phyloP scores from a whole-genome alignment of 2,113 vertebrate species.

The Capreolus pygargus region DNA sequence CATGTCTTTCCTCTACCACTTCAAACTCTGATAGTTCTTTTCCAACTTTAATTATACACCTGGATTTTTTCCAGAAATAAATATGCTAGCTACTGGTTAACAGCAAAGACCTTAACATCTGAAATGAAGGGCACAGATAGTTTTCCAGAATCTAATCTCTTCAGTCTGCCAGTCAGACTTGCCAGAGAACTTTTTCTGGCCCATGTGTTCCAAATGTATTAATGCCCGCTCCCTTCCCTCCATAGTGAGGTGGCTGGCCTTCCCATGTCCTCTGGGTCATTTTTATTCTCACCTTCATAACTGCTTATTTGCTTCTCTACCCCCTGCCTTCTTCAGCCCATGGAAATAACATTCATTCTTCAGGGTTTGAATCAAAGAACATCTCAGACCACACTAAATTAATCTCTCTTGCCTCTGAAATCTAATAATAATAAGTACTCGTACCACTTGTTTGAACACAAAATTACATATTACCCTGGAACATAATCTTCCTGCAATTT shows the following conservation, averaged over 20 bases:
- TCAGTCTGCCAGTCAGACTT: not conserved
- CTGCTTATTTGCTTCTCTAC: not conserved
- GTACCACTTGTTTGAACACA: not conserved
- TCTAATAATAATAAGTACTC: not conserved
- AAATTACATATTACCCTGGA: not conserved
- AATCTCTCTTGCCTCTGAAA: not conserved
- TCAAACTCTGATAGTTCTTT: not conserved
- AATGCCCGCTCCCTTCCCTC: not conserved
- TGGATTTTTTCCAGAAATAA: constrained; percentile 36
- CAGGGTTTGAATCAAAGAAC: not conserved
- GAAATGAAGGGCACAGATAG: constrained; percentile 18
- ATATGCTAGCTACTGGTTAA: constrained; percentile 36
- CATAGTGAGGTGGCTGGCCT: not conserved
- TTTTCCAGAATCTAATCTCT: constrained; percentile 40
- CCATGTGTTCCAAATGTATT: not conserved
- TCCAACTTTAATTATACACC: constrained; percentile 5
- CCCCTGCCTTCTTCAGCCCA: not conserved
- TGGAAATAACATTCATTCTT: not conserved
- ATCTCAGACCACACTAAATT: not conserved
- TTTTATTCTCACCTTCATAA: not conserved
- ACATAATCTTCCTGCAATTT: not conserved
- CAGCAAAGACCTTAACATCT: not conserved
- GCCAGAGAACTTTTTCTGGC: not conserved
- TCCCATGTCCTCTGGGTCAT: not conserved
- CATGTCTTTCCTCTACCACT: not conserved